A percentile compares a stretch with the other conserved stretches of the same genome.
Evolutionary conservation across 2,888 invertebrate genomes (phyloP).

Genomic region (Ceriagrion tenellum): DNA sequence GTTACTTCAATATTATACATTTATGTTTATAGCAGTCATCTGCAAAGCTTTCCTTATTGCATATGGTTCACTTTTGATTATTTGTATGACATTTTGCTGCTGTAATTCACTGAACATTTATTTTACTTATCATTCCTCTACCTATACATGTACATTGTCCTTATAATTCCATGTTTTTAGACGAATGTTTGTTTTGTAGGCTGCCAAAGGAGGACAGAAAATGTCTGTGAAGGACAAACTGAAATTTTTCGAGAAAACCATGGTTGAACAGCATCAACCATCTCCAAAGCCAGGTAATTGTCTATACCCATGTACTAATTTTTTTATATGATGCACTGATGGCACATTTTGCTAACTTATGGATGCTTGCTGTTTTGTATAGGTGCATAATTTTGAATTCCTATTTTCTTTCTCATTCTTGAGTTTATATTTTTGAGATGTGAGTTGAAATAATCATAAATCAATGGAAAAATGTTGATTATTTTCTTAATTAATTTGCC

Average conservation of each 20-base stretch:
- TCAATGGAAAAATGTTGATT: no score
- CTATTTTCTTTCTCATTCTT: not conserved
- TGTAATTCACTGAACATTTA: not conserved
- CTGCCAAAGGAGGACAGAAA: slow-evolving; percentile 81
- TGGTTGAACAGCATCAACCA: slow-evolving; percentile 94
- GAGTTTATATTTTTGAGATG: not conserved
- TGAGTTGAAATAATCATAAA: not conserved
- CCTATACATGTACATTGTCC: not conserved
- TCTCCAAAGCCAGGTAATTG: slow-evolving; percentile 89
- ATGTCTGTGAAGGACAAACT: slow-evolving; percentile 96
- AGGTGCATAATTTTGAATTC: not conserved
- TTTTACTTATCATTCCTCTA: not conserved
- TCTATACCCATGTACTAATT: not conserved
- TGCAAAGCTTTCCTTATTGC: no score
- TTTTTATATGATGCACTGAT: not conserved
- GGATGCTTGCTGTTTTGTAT: not conserved
- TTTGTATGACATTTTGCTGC: no score
- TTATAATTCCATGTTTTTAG: slow-evolving; percentile 76
- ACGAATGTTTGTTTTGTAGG: slow-evolving; percentile 69
- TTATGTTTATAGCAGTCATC: no score
- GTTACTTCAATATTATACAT: no score
- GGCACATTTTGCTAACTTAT: not conserved
- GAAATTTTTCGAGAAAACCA: slow-evolving; percentile 96
- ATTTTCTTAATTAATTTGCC: not conserved
- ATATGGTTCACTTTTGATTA: no score